Percentiles rank a stretch among this genome's conserved stretches.
These are phyloP conservation scores for Zele albiditarsus DNA, from an alignment of 2,888 invertebrate genomes.

Conservation along the genomic window DNA sequence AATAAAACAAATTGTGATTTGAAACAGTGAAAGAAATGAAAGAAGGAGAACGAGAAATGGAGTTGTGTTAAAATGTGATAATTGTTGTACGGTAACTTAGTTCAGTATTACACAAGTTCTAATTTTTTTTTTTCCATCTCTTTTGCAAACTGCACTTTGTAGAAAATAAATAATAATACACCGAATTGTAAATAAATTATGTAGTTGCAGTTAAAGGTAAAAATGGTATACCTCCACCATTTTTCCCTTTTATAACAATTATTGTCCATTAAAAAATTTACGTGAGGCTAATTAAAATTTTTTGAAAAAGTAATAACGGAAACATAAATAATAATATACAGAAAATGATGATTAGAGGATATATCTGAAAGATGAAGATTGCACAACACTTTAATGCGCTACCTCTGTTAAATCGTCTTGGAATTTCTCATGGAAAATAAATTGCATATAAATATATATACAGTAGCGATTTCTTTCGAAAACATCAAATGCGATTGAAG, in stretches of 20 bases:
- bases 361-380: not conserved
- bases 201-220: not conserved
- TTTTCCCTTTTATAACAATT: not conserved
- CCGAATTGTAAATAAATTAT: not conserved
- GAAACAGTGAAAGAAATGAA: not conserved
- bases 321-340: not conserved
- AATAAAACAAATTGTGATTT: slow-evolving; percentile 25
- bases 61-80: slow-evolving; percentile 10
- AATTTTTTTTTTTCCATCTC: not conserved
- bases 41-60: not conserved
- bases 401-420: not conserved
- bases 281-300: not conserved
- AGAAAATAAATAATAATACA: not conserved
- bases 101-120: slow-evolving; percentile 16
- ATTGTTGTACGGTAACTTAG: slow-evolving; percentile 1
- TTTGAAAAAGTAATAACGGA: not conserved
- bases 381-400: not conserved
- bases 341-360: not conserved
- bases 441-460: not conserved
- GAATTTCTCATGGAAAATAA: not conserved
- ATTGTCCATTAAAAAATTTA: not conserved
- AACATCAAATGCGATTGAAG: not conserved
- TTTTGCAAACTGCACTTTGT: not conserved
- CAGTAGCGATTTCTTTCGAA: not conserved
- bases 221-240: not conserved